Base-by-base conservation (phyloP, 2,113 vertebrate species). In the Fregata magnificens region DNA sequence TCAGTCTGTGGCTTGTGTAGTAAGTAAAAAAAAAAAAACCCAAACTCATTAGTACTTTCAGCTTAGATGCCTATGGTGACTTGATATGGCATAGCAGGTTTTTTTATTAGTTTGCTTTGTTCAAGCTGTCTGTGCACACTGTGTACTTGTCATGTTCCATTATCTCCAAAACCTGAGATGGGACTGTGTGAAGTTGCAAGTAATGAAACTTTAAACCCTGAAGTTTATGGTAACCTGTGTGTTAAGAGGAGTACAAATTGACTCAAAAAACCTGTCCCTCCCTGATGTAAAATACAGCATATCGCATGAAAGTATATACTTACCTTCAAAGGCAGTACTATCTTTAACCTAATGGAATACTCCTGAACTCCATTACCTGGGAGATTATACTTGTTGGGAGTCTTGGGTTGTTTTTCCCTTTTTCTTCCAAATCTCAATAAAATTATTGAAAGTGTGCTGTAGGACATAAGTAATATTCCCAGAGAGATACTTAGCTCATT, bases 11-110 rank as follows among this genome's bases (percentile, higher is more conserved):
- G 8, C 2, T 81, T 85, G 14, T 72, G 18, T 40, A 40, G 15
- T 4, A 53, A 61, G 13, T 20, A 26, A 74, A 86, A 86, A 49
- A 26, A 59, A 22, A 59, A 32, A 18, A 4, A 9, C n/a, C n/a
- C n/a, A n/a, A n/a, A n/a, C n/a, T 47, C 19, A 16, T 16, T 50
- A n/a, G 5, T 31, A n/a, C 5, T 44, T 86, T 71, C 21, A 52
- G 29, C 67, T 44, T 42, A 38, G 32, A 10, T 81, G 32, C 10
- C 7, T 38, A 2, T 26, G 38, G 10, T 49, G 8, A n/a, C 25
- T 42, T 67, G 31, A 25, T 66, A 42, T 6, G 21, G 8, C 3
- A 25, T 10, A 67, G 12, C 7, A 61, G 29, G 0, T 1, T 5
- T 58, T 40, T 66, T 78, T 79, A n/a, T 65, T 81, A 67, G 59